Evolutionary conservation across 2,113 vertebrate species (phyloP).

Genomic region (Microtus ochrogaster): DNA sequence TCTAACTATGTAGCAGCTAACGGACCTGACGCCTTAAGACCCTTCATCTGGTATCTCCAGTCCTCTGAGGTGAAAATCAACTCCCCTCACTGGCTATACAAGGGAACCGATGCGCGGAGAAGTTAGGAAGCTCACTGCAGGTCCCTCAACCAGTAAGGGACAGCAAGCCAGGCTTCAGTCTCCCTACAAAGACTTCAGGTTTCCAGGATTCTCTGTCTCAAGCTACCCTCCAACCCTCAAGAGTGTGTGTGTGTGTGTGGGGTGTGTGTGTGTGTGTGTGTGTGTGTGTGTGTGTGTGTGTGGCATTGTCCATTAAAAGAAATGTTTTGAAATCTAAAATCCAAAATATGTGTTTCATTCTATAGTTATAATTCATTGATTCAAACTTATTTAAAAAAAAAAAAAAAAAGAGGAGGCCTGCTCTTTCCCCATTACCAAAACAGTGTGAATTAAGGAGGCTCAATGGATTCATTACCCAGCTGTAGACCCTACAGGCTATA

Average conservation of each 20-base stretch:
- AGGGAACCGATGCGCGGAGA: background rate
- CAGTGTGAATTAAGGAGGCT: background rate
- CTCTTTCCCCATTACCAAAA: background rate
- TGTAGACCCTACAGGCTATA: background rate
- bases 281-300: too few relatives aligned
- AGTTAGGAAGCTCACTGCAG: background rate
- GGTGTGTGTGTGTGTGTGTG: background rate
- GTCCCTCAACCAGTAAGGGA: background rate
- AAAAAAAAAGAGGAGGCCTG: background rate
- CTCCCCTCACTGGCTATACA: accelerated
- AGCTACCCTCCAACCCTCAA: background rate
- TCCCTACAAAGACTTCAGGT: background rate
- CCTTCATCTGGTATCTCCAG: background rate
- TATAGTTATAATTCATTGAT: background rate
- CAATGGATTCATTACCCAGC: background rate
- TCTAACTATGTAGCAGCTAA: background rate
- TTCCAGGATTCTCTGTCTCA: background rate
- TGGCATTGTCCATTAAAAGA: background rate
- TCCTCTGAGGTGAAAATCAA: background rate
- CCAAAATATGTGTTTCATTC: background rate
- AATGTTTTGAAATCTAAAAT: conserved; percentile 1
- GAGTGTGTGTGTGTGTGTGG: background rate
- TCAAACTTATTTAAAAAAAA: background rate
- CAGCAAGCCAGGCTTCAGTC: background rate
- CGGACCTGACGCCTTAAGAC: background rate